phyloP scores from a whole-genome alignment of 2,888 invertebrate species.

The Hipparchia sbordonii region DNA sequence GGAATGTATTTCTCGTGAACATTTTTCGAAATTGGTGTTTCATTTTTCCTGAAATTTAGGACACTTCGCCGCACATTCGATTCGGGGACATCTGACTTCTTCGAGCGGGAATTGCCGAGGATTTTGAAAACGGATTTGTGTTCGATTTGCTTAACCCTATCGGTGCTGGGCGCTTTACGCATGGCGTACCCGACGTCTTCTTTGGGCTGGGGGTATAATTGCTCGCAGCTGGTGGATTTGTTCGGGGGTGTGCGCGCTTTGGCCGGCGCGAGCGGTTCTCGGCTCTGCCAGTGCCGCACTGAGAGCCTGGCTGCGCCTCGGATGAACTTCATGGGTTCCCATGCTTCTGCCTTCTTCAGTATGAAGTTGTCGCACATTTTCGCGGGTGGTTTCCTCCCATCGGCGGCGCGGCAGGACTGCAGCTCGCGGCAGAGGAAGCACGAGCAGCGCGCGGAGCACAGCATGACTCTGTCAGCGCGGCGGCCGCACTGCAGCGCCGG shows the following conservation, averaged over 20 bases:
- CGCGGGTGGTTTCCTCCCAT: slow-evolving; percentile 70
- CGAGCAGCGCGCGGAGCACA: slow-evolving; percentile 87
- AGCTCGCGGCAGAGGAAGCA: slow-evolving; percentile 90
- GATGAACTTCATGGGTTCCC: slow-evolving; percentile 77
- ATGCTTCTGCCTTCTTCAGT: slow-evolving; percentile 79
- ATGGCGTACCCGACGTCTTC: slow-evolving; percentile 69
- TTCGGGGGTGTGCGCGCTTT: slow-evolving; percentile 68
- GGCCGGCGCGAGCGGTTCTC: slow-evolving; percentile 69
- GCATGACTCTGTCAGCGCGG: slow-evolving; percentile 81
- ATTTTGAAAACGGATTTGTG: slow-evolving; percentile 74
- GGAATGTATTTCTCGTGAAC: slow-evolving; percentile 78
- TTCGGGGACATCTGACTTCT: slow-evolving; percentile 70
- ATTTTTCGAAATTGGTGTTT: slow-evolving; percentile 61
- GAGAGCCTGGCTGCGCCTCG: slow-evolving; percentile 78
- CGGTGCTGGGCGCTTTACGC: slow-evolving; percentile 77
- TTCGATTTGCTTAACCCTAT: slow-evolving; percentile 70
- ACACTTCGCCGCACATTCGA: slow-evolving; percentile 70
- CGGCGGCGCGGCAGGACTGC: slow-evolving; percentile 83
- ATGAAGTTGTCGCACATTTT: slow-evolving; percentile 81
- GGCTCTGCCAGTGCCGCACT: slow-evolving; percentile 80
- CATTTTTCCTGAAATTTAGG: slow-evolving; percentile 72
- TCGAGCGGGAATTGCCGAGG: slow-evolving; percentile 69
- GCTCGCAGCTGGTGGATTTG: slow-evolving; percentile 79
- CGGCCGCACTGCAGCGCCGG: slow-evolving; percentile 68
- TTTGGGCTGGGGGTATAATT: slow-evolving; percentile 71